phyloP scores from a whole-genome alignment of 2,797 vertebrate species.

The Etheostoma perlongum region DNA sequence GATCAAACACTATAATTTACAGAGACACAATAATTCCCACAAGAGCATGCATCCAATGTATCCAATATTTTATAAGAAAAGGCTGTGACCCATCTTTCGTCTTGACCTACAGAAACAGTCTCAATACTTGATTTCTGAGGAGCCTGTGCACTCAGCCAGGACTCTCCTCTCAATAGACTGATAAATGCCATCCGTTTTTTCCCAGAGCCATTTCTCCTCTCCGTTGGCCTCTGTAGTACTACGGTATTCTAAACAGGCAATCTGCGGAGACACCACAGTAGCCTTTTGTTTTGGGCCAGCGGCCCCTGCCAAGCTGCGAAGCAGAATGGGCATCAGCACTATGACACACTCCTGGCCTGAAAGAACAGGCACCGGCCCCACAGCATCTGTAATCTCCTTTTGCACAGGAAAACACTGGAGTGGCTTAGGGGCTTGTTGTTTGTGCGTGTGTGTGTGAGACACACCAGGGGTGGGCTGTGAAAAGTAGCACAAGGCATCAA shows the following conservation, averaged over 20 bases:
- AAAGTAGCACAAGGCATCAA: constrained; percentile 56
- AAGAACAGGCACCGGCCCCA: constrained; percentile 77
- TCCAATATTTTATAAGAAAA: background rate
- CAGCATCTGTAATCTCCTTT: constrained; percentile 87
- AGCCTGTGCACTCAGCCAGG: constrained; percentile 48
- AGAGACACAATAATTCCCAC: too few relatives aligned
- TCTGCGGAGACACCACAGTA: constrained; percentile 77
- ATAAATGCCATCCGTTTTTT: constrained; percentile 71
- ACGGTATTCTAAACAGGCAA: constrained; percentile 77
- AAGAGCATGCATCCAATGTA: too few relatives aligned
- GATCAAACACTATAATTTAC: too few relatives aligned
- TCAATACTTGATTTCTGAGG: constrained; percentile 58
- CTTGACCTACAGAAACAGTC: constrained; percentile 39
- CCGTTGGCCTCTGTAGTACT: constrained; percentile 65
- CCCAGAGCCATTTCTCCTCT: constrained; percentile 61
- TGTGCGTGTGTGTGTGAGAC: constrained; percentile 17
- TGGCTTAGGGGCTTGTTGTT: constrained; percentile 67
- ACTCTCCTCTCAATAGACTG: constrained; percentile 60
- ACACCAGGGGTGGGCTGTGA: constrained; percentile 42
- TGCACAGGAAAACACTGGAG: constrained; percentile 84
- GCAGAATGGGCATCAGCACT: constrained; percentile 71
- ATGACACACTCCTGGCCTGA: constrained; percentile 62
- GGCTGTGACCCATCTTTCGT: constrained; percentile 27
- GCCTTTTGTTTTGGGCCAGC: constrained; percentile 81
- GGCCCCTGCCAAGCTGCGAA: constrained; percentile 67